Evolutionary conservation across 2,113 vertebrate species (phyloP).

Genomic region (Eubucco bourcierii): DNA sequence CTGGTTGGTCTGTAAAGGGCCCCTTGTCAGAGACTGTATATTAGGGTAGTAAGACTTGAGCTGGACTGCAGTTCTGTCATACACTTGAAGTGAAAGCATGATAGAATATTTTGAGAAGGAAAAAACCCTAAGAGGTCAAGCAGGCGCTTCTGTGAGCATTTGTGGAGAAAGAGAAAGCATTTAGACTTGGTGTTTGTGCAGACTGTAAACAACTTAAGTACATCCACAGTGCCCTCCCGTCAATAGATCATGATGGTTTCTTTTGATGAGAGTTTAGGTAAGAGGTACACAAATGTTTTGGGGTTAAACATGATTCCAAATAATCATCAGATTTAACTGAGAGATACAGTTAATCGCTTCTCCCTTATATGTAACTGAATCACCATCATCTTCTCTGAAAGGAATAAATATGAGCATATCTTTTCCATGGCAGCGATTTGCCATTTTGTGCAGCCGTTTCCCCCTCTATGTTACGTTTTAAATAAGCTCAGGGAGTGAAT

Average conservation of each 20-base stretch:
- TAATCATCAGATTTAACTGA: slow-evolving; percentile 31
- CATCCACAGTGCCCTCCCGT: slow-evolving; percentile 2
- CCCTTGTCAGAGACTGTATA: background rate
- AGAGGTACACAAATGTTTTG: background rate
- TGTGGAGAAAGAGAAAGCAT: slow-evolving; percentile 24
- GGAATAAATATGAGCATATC: slow-evolving; percentile 28
- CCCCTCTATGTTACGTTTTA: slow-evolving; percentile 54
- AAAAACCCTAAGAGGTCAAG: background rate
- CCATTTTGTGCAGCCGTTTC: slow-evolving; percentile 33
- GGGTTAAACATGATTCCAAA: slow-evolving; percentile 34
- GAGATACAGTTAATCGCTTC: slow-evolving; percentile 48
- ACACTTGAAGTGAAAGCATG: slow-evolving; percentile 25
- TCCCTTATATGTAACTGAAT: slow-evolving; percentile 35
- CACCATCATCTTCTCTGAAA: slow-evolving; percentile 30
- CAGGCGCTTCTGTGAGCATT: background rate
- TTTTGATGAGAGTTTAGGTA: slow-evolving; percentile 41
- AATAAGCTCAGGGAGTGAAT: slow-evolving; percentile 53
- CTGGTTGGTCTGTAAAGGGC: background rate
- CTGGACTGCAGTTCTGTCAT: background rate
- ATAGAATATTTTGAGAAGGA: slow-evolving; percentile 7
- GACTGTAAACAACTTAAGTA: slow-evolving; percentile 29
- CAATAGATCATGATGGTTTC: slow-evolving; percentile 25
- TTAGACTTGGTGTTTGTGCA: background rate
- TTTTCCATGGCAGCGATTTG: slow-evolving; percentile 48
- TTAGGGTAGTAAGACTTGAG: slow-evolving; percentile 42